phyloP scores from a whole-genome alignment of 2,113 vertebrate genomes.

The Labrus mixtus region DNA sequence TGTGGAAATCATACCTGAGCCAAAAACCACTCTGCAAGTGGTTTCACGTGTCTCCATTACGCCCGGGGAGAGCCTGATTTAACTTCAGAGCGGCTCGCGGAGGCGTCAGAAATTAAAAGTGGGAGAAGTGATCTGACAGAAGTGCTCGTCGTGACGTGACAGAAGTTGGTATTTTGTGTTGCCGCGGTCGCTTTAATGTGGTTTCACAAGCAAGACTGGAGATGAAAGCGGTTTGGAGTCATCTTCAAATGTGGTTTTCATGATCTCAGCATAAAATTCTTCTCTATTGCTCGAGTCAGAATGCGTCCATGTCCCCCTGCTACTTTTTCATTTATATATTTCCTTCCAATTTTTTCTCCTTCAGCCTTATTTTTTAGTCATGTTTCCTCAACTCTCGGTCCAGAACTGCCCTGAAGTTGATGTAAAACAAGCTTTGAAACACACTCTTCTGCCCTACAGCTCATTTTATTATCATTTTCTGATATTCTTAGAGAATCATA shows the following conservation, averaged over 20 bases:
- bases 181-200: constrained; percentile 62
- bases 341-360: background rate
- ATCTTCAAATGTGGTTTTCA: constrained; percentile 34
- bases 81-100: constrained; percentile 51
- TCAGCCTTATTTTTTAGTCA: background rate
- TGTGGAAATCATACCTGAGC: constrained; percentile 76
- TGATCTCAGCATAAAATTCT: constrained; percentile 24
- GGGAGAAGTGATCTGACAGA: constrained; percentile 55
- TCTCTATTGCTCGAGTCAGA: constrained; percentile 26
- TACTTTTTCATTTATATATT: constrained; percentile 11
- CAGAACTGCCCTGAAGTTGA: background rate
- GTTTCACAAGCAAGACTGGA: constrained; percentile 43
- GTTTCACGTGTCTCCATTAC: constrained; percentile 63
- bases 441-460: background rate
- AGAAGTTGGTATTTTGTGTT: constrained; percentile 50
- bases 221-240: constrained; percentile 54
- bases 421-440: background rate
- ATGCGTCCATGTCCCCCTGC: background rate
- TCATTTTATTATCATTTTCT: background rate
- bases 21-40: constrained; percentile 61
- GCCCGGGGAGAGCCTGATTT: constrained; percentile 58
- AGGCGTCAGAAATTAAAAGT: constrained; percentile 61
- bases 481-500: background rate
- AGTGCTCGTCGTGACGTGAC: constrained; percentile 45
- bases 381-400: background rate